Conservation (phyloP, 2,888 invertebrate genomes). For the Choreutis nemorana region DNA sequence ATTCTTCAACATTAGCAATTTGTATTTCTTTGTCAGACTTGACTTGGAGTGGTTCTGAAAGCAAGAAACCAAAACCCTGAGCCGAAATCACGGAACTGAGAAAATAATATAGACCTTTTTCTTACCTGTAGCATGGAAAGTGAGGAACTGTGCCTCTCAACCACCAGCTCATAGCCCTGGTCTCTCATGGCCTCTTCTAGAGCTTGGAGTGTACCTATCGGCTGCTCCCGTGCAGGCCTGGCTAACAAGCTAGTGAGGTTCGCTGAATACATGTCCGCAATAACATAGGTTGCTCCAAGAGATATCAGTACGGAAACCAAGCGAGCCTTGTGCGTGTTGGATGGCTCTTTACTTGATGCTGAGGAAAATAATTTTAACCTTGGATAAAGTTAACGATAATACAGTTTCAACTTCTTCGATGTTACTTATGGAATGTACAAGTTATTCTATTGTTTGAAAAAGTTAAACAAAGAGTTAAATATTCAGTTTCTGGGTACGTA, state of each 20-base stretch:
- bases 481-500: no score
- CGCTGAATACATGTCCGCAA: conserved; percentile 81
- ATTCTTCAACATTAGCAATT: not conserved
- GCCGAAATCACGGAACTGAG: no score
- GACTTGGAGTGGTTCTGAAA: no score
- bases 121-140: conserved; percentile 72
- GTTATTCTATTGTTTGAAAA: no score
- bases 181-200: conserved; percentile 72
- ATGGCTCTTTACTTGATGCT: conserved; percentile 68
- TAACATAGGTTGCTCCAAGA: conserved; percentile 79
- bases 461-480: no score
- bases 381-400: not conserved
- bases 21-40: no score
- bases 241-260: conserved; percentile 79
- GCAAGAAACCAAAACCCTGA: no score
- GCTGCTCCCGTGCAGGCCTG: conserved; percentile 73
- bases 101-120: conserved; percentile 2
- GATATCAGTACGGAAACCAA: conserved; percentile 75
- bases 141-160: conserved; percentile 78
- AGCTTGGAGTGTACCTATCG: conserved; percentile 72
- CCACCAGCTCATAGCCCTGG: conserved; percentile 71
- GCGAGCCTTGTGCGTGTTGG: conserved; percentile 71
- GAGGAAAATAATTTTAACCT: conserved; percentile 6
- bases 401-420: not conserved
- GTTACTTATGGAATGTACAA: not conserved